These are phyloP conservation scores for Porites lutea DNA, from an alignment of 64 coral and sea anemone genomes.

Conservation along the genomic window DNA sequence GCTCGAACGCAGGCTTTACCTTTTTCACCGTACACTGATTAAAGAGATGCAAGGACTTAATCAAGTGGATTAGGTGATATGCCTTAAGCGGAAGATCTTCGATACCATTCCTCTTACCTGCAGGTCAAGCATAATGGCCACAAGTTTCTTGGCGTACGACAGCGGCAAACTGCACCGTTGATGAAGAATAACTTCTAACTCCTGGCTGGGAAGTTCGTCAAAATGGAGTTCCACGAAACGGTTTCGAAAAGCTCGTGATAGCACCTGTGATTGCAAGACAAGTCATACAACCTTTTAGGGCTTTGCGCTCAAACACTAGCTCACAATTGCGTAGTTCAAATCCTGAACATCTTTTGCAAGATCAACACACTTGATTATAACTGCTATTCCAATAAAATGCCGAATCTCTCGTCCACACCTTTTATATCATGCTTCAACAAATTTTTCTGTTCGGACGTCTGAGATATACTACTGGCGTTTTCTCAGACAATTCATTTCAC, in stretches of 20 bases:
- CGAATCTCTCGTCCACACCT: too few relatives aligned
- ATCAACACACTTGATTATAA: too few relatives aligned
- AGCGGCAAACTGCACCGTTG: conserved; percentile 83
- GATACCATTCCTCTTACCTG: conserved; percentile 50
- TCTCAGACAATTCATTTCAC: too few relatives aligned
- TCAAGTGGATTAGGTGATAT: not conserved
- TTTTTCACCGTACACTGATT: too few relatives aligned
- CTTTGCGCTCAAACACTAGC: too few relatives aligned
- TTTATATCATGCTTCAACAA: too few relatives aligned
- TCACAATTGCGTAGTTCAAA: too few relatives aligned
- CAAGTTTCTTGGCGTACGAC: conserved; percentile 98
- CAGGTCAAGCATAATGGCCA: conserved; percentile 82
- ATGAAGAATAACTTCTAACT: conserved; percentile 92
- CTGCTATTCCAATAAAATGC: too few relatives aligned
- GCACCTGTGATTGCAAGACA: conserved; percentile 46
- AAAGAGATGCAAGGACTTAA: not conserved
- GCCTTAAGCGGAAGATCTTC: not conserved
- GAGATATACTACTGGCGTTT: too few relatives aligned
- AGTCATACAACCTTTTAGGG: not conserved
- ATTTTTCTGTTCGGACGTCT: too few relatives aligned
- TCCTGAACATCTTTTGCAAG: too few relatives aligned
- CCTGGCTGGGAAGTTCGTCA: conserved; percentile 95
- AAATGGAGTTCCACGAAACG: conserved; percentile 99
- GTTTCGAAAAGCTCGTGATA: conserved; percentile 96
- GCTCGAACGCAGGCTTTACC: too few relatives aligned